Percentiles rank a stretch among this genome's conserved stretches.
phyloP scores from a whole-genome alignment of 2,888 invertebrate species.

The Chaetoderma sp. region DNA sequence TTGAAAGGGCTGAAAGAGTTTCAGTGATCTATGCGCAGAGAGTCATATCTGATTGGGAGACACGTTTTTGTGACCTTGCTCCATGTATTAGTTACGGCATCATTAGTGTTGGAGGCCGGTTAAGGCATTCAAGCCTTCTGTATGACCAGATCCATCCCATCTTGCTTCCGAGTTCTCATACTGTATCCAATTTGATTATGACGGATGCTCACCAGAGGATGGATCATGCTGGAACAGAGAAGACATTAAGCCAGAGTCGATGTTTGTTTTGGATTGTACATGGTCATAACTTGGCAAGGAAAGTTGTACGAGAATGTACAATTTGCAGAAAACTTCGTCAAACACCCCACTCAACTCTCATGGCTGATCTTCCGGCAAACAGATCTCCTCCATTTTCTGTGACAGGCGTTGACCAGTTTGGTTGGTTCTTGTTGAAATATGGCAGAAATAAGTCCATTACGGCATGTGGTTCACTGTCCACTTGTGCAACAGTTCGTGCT shows the following conservation, averaged over 20 bases:
- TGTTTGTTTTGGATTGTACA: conserved; percentile 7
- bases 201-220: conserved; percentile 1
- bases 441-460: neutral
- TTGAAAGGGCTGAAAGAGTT: neutral
- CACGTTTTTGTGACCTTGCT: neutral
- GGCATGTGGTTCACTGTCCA: conserved; percentile 4
- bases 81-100: neutral
- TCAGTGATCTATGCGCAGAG: neutral
- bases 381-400: neutral
- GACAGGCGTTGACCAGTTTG: conserved; percentile 8
- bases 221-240: neutral
- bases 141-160: conserved; percentile 6
- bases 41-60: neutral
- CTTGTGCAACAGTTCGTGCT: conserved; percentile 6
- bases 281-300: conserved; percentile 1
- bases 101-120: neutral
- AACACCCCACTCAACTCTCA: neutral
- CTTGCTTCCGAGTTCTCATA: neutral
- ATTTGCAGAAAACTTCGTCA: neutral
- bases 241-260: neutral
- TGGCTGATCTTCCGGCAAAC: neutral
- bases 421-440: neutral
- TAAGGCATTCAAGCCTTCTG: neutral
- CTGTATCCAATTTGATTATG: conserved; percentile 3
- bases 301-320: neutral